Conservation (phyloP, 2,113 vertebrate genomes). For the Heloderma charlesbogerti region DNA sequence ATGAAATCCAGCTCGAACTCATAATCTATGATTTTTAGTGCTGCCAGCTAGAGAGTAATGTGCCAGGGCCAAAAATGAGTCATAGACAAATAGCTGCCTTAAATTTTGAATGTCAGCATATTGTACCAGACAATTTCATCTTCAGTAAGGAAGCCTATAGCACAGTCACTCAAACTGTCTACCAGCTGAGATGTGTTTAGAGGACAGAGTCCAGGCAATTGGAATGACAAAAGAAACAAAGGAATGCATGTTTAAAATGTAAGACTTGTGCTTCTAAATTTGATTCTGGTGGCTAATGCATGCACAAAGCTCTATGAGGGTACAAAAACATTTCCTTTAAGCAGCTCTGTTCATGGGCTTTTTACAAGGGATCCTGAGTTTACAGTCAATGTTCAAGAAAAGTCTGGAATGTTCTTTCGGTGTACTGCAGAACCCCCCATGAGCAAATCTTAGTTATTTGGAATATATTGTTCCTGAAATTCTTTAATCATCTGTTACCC, state of each 20-base stretch:
- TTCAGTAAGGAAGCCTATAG: constrained; percentile 14
- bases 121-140: constrained; percentile 40
- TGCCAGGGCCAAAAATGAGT: constrained; percentile 26
- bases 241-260: background rate
- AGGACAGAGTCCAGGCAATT: constrained; percentile 1
- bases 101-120: constrained; percentile 44
- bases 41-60: constrained; percentile 32
- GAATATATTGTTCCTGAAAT: background rate
- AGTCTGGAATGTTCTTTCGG: background rate
- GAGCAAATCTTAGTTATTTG: background rate
- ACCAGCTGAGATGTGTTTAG: constrained; percentile 23
- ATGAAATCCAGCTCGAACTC: constrained; percentile 12
- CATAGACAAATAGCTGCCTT: constrained; percentile 40
- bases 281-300: constrained; percentile 6
- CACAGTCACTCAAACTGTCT: constrained; percentile 7
- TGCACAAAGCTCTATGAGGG: background rate
- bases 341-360: background rate
- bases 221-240: background rate
- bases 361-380: background rate
- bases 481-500: background rate
- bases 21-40: constrained; percentile 42
- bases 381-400: background rate
- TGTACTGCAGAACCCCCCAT: background rate
- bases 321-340: background rate
- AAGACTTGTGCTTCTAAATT: background rate